These are phyloP conservation scores for Uloborus plumipes DNA, from an alignment of 2,888 invertebrate genomes.

Conservation along the genomic window DNA sequence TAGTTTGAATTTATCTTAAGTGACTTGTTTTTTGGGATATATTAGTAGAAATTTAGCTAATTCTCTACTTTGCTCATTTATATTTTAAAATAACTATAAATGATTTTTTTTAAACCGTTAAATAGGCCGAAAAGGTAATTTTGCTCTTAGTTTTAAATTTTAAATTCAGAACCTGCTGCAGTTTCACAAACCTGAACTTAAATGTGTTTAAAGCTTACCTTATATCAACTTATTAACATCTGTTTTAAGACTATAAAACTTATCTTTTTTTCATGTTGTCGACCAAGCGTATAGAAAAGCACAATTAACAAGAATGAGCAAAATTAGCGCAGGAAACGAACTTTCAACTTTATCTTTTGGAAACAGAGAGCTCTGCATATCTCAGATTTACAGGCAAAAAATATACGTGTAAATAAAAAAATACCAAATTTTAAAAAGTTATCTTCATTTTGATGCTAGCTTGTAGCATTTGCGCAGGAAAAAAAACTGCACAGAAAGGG, in stretches of 20 bases:
- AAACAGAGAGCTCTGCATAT: constrained; percentile 41
- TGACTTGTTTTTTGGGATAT: too few species aligned
- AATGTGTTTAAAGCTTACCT: too few species aligned
- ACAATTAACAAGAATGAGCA: constrained; percentile 27
- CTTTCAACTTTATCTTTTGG: constrained; percentile 34
- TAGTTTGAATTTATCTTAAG: too few species aligned
- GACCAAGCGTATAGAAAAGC: constrained; percentile 3
- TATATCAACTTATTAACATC: background rate
- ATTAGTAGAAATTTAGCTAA: too few species aligned
- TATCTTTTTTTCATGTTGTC: constrained; percentile 8
- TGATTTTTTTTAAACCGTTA: too few species aligned
- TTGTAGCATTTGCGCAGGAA: background rate
- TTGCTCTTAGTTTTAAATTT: too few species aligned
- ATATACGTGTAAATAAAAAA: constrained; percentile 2
- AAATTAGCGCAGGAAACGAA: constrained; percentile 18
- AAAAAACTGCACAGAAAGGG: background rate
- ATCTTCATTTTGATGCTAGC: background rate
- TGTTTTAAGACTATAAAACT: constrained; percentile 28
- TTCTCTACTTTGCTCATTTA: too few species aligned
- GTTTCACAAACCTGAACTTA: too few species aligned
- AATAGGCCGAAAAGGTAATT: too few species aligned
- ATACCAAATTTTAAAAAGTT: background rate
- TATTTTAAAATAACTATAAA: too few species aligned
- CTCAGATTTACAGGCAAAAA: constrained; percentile 44
- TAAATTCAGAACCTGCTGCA: too few species aligned